Evolutionary conservation across 2,888 invertebrate species (phyloP).

Genomic region (Ochropleura leucogaster): DNA sequence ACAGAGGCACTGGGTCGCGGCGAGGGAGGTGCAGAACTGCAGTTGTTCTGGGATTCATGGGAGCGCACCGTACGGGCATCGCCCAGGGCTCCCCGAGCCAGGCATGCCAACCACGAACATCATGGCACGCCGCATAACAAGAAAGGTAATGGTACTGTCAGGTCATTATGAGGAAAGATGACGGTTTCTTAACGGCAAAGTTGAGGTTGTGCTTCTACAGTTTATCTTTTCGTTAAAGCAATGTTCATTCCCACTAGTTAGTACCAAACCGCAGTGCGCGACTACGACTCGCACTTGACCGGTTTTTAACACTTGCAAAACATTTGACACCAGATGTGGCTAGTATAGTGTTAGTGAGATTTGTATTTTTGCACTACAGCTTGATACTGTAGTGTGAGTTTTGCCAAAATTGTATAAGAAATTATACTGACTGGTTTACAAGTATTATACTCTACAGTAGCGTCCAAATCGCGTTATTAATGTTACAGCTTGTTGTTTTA

Average conservation of each 20-base stretch:
- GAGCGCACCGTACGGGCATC: conserved; percentile 92
- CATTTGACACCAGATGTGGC: not conserved
- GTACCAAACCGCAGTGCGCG: too few relatives aligned
- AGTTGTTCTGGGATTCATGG: conserved; percentile 98
- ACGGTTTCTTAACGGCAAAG: not conserved
- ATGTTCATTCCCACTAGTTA: too few relatives aligned
- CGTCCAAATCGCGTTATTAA: not conserved
- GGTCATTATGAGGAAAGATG: not conserved
- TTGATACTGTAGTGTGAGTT: too few relatives aligned
- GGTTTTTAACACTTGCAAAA: not conserved
- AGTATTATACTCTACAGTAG: not conserved
- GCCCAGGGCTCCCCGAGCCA: conserved; percentile 75
- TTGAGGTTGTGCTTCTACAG: too few relatives aligned
- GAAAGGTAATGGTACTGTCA: conserved; percentile 52
- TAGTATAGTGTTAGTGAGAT: not conserved
- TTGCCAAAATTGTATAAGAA: not conserved
- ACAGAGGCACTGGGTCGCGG: conserved; percentile 85
- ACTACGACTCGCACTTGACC: too few relatives aligned
- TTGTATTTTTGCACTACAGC: not conserved
- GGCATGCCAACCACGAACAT: conserved; percentile 64
- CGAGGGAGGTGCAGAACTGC: conserved; percentile 91
- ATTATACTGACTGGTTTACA: not conserved
- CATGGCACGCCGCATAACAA: conserved; percentile 78
- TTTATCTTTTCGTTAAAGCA: too few relatives aligned
- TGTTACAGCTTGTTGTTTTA: not conserved